Evolutionary conservation across 2,113 vertebrate genomes (phyloP).

Genomic region (Calypte anna): DNA sequence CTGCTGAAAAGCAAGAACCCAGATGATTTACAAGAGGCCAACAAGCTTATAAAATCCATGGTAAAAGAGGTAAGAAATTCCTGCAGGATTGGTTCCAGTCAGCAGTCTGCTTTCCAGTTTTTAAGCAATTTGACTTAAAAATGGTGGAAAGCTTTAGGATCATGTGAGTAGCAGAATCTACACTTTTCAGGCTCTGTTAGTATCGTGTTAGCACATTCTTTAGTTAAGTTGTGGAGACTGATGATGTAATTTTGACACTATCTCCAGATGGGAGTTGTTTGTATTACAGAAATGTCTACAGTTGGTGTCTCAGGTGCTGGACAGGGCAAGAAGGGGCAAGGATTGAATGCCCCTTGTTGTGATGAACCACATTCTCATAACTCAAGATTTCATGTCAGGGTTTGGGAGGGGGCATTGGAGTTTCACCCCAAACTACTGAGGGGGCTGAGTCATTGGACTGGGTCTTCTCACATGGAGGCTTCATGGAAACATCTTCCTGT

Average conservation of each 20-base stretch:
- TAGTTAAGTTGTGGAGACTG: neutral
- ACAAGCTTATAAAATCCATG: conserved; percentile 96
- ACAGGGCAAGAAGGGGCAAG: neutral
- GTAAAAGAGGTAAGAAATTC: conserved; percentile 90
- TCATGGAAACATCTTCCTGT: neutral
- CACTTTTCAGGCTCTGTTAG: neutral
- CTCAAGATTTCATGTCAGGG: neutral
- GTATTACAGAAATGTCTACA: neutral
- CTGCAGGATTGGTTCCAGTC: neutral
- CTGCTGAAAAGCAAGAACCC: conserved; percentile 96
- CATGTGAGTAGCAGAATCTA: neutral
- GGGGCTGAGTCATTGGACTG: neutral
- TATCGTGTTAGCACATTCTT: neutral
- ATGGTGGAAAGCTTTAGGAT: neutral
- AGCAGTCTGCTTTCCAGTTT: neutral
- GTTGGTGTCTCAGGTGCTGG: neutral
- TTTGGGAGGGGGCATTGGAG: neutral
- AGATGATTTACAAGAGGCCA: conserved; percentile 93
- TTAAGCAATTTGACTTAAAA: neutral
- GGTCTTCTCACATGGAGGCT: neutral
- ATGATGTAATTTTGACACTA: neutral
- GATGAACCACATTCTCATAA: neutral
- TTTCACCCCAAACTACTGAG: neutral
- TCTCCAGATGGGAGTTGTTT: neutral
- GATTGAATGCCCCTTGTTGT: neutral